phyloP scores from a whole-genome alignment of 2,888 invertebrate species.

The Gisinianus flammeolus region DNA sequence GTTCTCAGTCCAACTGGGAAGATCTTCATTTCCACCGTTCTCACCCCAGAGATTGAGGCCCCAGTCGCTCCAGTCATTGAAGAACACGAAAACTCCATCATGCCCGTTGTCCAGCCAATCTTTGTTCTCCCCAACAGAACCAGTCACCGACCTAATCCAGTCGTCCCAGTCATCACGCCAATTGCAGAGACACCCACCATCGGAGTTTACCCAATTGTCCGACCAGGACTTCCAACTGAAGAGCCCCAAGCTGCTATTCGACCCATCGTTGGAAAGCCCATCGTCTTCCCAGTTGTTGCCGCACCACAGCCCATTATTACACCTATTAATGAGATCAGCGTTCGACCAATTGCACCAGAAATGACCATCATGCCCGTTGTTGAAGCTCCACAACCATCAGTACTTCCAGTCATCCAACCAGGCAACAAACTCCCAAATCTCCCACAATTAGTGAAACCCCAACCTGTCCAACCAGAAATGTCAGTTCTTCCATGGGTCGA shows the following conservation, averaged over 20 bases:
- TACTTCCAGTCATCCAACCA: too few species aligned
- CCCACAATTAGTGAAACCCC: too few species aligned
- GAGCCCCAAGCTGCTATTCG: too few species aligned
- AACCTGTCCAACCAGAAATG: too few species aligned
- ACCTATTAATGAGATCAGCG: too few species aligned
- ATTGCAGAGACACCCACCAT: neutral
- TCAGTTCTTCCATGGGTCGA: too few species aligned
- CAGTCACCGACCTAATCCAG: neutral
- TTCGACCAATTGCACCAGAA: too few species aligned
- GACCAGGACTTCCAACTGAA: too few species aligned
- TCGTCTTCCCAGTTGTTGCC: constrained; percentile 4
- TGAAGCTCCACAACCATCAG: too few species aligned
- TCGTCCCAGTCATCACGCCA: neutral
- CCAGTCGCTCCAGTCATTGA: neutral
- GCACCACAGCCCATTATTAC: neutral
- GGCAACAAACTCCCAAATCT: too few species aligned
- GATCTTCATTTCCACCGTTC: constrained; percentile 7
- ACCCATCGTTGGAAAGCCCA: neutral
- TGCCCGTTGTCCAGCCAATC: neutral
- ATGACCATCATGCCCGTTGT: too few species aligned
- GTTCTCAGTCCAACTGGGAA: neutral
- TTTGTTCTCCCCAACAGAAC: neutral
- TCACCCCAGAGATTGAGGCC: constrained; percentile 1
- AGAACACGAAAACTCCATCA: neutral
- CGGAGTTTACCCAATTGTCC: neutral